phyloP scores from a whole-genome alignment of 2,797 vertebrate species.

The Microchirus variegatus region DNA sequence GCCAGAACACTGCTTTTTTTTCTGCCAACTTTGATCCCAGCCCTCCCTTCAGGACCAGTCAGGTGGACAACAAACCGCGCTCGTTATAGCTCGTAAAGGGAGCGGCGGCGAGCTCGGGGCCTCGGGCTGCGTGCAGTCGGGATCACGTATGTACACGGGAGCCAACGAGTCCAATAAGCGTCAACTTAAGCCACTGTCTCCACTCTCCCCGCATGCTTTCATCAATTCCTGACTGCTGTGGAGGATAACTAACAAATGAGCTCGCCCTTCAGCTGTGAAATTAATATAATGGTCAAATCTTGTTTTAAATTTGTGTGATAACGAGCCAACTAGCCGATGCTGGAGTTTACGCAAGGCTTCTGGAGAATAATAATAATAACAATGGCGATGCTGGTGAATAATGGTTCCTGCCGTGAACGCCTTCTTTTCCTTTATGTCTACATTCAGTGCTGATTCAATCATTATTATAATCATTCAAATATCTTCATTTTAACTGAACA shows the following conservation, averaged over 20 bases:
- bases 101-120: constrained; percentile 35
- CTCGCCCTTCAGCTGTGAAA: constrained; percentile 55
- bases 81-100: constrained; percentile 73
- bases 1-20: constrained; percentile 77
- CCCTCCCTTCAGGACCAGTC: constrained; percentile 64
- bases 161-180: constrained; percentile 32
- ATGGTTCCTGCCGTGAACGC: constrained; percentile 34
- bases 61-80: constrained; percentile 72
- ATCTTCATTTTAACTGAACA: constrained; percentile 58
- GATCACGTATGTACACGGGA: constrained; percentile 27
- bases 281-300: constrained; percentile 59
- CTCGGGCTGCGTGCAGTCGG: constrained; percentile 42
- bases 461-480: constrained; percentile 55
- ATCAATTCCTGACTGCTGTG: constrained; percentile 49
- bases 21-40: constrained; percentile 78
- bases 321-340: constrained; percentile 32
- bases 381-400: constrained; percentile 50
- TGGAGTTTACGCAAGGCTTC: constrained; percentile 37
- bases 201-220: constrained; percentile 34
- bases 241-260: constrained; percentile 57
- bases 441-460: constrained; percentile 13
- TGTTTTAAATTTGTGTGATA: constrained; percentile 42
- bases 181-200: constrained; percentile 36
- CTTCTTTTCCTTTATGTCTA: constrained; percentile 5
- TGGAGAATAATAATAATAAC: constrained; percentile 12